A percentile compares a stretch with the other conserved stretches of the same genome.
phyloP scores from a whole-genome alignment of 2,888 invertebrate genomes.

The Mactromeris polynyma region DNA sequence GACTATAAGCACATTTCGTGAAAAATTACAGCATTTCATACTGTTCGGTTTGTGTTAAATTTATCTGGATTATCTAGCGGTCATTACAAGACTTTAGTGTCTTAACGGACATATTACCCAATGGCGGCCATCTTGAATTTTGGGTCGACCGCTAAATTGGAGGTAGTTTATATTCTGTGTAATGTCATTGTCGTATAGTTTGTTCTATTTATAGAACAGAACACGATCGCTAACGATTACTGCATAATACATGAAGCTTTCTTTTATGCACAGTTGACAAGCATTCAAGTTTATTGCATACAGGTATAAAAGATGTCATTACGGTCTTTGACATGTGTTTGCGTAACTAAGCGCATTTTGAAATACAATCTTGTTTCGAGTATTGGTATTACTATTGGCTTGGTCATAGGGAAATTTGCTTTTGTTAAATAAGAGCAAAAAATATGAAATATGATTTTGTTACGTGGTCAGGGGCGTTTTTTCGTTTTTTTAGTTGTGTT shows the following conservation, averaged over 20 bases:
- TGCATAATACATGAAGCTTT: slow-evolving; percentile 37
- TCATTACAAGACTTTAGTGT: neutral
- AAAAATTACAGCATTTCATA: neutral
- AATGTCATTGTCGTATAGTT: slow-evolving; percentile 29
- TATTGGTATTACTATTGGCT: slow-evolving; percentile 28
- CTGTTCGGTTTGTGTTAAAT: neutral
- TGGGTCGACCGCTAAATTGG: neutral
- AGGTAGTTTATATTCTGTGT: neutral
- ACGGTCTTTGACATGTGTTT: slow-evolving; percentile 57
- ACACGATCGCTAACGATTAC: slow-evolving; percentile 40
- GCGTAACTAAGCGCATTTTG: slow-evolving; percentile 42
- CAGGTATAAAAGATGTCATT: slow-evolving; percentile 46
- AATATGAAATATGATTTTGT: neutral
- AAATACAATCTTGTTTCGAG: slow-evolving; percentile 44
- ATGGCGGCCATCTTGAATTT: slow-evolving; percentile 50
- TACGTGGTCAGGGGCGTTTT: neutral
- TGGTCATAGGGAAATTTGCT: slow-evolving; percentile 15
- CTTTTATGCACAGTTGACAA: slow-evolving; percentile 34
- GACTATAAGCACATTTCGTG: neutral
- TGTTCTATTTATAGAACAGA: slow-evolving; percentile 39
- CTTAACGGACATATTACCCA: neutral
- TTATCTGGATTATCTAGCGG: neutral
- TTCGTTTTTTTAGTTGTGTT: neutral
- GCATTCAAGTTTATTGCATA: slow-evolving; percentile 56
- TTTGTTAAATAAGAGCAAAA: neutral